Evolutionary conservation across 2,113 vertebrate species (phyloP).

Genomic region (Cochlearius cochlearius): DNA sequence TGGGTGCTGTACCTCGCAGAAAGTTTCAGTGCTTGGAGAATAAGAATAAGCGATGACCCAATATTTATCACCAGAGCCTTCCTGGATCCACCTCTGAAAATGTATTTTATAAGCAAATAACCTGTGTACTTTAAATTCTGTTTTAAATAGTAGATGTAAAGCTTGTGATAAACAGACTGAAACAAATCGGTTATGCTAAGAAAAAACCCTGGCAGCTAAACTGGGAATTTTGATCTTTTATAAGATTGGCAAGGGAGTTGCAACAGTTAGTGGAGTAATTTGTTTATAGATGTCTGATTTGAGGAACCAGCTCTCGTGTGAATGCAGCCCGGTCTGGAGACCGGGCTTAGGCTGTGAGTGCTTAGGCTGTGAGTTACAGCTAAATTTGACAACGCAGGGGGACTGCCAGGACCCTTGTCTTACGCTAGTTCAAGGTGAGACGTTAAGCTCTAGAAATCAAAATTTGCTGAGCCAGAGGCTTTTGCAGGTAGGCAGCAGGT

Average conservation of each 20-base stretch:
- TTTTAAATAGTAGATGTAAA: not conserved
- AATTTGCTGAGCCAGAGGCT: not conserved
- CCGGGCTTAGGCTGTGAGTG: not conserved
- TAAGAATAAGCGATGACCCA: not conserved
- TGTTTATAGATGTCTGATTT: not conserved
- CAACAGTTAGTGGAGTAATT: not conserved
- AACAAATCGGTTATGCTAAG: not conserved
- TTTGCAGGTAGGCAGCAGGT: not conserved
- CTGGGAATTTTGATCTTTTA: not conserved
- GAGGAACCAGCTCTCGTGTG: not conserved
- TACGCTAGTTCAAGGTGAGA: not conserved
- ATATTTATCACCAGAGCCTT: not conserved
- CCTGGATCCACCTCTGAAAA: not conserved
- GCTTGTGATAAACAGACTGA: not conserved
- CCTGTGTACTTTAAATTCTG: not conserved
- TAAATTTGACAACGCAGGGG: not conserved
- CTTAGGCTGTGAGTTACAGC: fast-evolving
- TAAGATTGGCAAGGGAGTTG: not conserved
- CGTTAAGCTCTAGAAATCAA: not conserved
- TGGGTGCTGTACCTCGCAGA: not conserved
- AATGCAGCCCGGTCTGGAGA: not conserved
- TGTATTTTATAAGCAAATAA: not conserved
- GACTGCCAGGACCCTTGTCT: not conserved
- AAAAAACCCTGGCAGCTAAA: not conserved
- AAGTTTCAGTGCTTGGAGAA: not conserved